Evolutionary conservation across 92 coral and sea anemone species (phyloP).

Genomic region (Galaxea fascicularis): DNA sequence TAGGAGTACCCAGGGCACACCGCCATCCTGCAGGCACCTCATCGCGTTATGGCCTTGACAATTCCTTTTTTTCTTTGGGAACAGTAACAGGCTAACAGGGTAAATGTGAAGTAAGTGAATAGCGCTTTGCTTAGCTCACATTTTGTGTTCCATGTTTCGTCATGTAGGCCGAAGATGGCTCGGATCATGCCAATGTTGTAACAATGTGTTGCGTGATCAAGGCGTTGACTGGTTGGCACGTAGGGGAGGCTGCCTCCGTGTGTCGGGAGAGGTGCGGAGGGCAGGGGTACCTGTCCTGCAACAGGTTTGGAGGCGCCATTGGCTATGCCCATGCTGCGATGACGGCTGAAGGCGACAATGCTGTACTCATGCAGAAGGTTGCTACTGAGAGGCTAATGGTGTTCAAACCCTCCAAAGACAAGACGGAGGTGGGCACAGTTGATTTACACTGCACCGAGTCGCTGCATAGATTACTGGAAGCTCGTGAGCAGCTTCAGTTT

Average conservation of each 20-base stretch:
- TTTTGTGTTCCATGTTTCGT: background rate
- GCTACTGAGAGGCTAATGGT: constrained; percentile 84
- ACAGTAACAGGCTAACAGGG: too few relatives aligned
- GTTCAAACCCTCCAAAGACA: constrained; percentile 65
- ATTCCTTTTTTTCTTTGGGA: too few relatives aligned
- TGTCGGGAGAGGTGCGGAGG: constrained; percentile 97
- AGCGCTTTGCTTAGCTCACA: too few relatives aligned
- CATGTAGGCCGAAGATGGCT: constrained; percentile 78
- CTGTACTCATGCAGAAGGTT: constrained; percentile 94
- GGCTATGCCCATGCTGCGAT: constrained; percentile 87
- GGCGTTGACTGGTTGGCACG: constrained; percentile 90
- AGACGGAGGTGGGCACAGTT: constrained; percentile 43
- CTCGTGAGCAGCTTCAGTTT: constrained; percentile 79
- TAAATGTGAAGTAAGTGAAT: too few relatives aligned
- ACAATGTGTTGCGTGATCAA: constrained; percentile 96
- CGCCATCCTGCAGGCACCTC: too few relatives aligned
- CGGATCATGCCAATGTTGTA: constrained; percentile 87
- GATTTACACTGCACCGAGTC: constrained; percentile 64
- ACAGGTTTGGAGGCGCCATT: constrained; percentile 75
- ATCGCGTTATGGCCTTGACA: too few relatives aligned
- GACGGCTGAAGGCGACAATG: constrained; percentile 95
- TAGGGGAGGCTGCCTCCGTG: constrained; percentile 71
- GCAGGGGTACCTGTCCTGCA: constrained; percentile 92
- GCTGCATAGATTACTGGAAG: constrained; percentile 73
- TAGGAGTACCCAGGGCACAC: too few relatives aligned